phyloP scores from a whole-genome alignment of 2,797 vertebrate species.

The Clarias laeviceps region DNA sequence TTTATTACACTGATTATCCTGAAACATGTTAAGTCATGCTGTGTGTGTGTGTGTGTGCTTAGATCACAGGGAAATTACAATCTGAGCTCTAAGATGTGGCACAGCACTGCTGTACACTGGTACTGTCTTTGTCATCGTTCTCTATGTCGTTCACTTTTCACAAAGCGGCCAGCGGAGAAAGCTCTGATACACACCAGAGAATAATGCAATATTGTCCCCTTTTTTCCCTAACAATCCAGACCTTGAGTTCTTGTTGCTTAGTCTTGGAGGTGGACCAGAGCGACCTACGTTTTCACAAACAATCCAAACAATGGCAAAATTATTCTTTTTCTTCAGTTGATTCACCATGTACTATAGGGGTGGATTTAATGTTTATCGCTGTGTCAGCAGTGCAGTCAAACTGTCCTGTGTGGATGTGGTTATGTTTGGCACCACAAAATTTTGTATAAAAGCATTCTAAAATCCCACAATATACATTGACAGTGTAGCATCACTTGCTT shows the following conservation, averaged over 20 bases:
- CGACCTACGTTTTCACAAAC: slow-evolving; percentile 48
- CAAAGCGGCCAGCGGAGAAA: slow-evolving; percentile 5
- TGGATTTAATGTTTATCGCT: slow-evolving; percentile 13
- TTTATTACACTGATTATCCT: background rate
- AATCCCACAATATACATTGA: background rate
- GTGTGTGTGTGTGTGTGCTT: slow-evolving; percentile 10
- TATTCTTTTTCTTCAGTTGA: slow-evolving; percentile 25
- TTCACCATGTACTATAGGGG: slow-evolving; percentile 16
- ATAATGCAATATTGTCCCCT: slow-evolving; percentile 48
- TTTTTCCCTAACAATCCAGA: slow-evolving; percentile 48
- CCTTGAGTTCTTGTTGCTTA: slow-evolving; percentile 42
- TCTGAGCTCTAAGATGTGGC: background rate
- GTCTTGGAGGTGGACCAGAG: slow-evolving; percentile 32
- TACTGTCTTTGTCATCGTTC: slow-evolving; percentile 39
- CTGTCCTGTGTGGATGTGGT: background rate
- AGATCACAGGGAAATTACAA: background rate
- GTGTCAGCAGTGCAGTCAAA: slow-evolving; percentile 21
- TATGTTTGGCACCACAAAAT: background rate
- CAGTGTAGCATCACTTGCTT: slow-evolving; percentile 1
- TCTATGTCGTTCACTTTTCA: background rate
- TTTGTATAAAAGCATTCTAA: background rate
- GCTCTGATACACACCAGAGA: slow-evolving; percentile 35
- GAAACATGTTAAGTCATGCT: background rate
- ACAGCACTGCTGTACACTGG: slow-evolving; percentile 46
- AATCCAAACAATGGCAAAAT: slow-evolving; percentile 39